phyloP scores from a whole-genome alignment of 2,113 vertebrate genomes.

The Xenopus laevis region DNA sequence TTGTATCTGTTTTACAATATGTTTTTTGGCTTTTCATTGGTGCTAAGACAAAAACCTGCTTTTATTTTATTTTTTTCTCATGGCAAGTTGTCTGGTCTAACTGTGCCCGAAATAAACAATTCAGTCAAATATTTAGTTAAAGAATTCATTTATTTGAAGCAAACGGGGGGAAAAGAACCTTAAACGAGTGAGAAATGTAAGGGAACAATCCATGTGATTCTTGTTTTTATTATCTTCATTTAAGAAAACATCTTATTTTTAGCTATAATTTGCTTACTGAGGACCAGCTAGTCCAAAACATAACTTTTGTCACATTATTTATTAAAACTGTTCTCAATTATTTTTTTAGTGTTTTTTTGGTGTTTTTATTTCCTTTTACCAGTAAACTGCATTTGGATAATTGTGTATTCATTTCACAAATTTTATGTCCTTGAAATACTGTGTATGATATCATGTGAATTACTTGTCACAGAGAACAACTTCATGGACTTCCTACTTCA shows the following conservation, averaged over 20 bases:
- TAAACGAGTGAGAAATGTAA: slow-evolving; percentile 68
- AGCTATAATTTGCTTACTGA: slow-evolving; percentile 84
- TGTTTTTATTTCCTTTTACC: slow-evolving; percentile 49
- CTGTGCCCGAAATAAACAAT: slow-evolving; percentile 55
- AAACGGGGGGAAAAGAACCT: slow-evolving; percentile 56
- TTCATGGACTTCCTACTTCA: too few relatives aligned
- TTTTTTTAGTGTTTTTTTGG: slow-evolving; percentile 53
- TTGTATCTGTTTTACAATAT: slow-evolving; percentile 57
- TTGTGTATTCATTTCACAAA: too few relatives aligned
- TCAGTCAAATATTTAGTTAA: slow-evolving; percentile 61
- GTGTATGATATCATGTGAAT: too few relatives aligned
- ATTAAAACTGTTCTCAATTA: slow-evolving; percentile 88
- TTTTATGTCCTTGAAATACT: too few relatives aligned
- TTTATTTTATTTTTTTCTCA: slow-evolving; percentile 55
- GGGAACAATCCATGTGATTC: slow-evolving; percentile 75
- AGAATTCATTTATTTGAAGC: slow-evolving; percentile 66
- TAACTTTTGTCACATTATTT: slow-evolving; percentile 86
- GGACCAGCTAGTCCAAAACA: slow-evolving; percentile 79
- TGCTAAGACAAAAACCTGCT: slow-evolving; percentile 69
- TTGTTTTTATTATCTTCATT: slow-evolving; percentile 83
- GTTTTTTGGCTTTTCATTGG: slow-evolving; percentile 66
- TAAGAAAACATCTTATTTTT: slow-evolving; percentile 78
- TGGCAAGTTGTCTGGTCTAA: slow-evolving; percentile 63
- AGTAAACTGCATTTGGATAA: background rate
- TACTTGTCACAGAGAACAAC: too few relatives aligned